phyloP scores from a whole-genome alignment of 2,888 invertebrate genomes.

The Blastobasis adustella region DNA sequence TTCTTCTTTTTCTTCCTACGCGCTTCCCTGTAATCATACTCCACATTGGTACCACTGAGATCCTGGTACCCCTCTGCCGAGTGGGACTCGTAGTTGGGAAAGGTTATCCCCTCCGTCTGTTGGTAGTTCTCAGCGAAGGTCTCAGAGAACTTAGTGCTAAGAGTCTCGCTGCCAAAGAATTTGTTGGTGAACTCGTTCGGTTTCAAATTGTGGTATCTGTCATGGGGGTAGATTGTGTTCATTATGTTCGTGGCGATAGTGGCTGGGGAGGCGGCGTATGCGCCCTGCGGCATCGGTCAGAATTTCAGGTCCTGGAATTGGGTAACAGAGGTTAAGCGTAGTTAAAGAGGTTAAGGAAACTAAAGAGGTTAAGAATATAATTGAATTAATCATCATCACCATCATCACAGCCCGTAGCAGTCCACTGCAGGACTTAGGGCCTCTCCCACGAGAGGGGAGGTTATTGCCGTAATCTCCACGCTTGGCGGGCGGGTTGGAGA shows the following conservation, averaged over 20 bases:
- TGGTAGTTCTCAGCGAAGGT: slow-evolving; percentile 57
- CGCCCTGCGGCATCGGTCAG: slow-evolving; percentile 71
- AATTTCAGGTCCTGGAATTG: slow-evolving; percentile 73
- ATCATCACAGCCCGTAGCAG: too few relatives aligned
- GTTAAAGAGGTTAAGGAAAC: too few relatives aligned
- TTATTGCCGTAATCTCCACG: too few relatives aligned
- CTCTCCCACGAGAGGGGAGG: too few relatives aligned
- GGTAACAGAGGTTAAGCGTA: neutral
- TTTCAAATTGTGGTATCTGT: slow-evolving; percentile 55
- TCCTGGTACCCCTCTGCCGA: slow-evolving; percentile 56
- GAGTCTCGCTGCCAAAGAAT: slow-evolving; percentile 57
- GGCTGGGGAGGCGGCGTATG: slow-evolving; percentile 52
- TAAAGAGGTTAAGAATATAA: too few relatives aligned
- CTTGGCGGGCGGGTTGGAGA: too few relatives aligned
- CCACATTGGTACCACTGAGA: slow-evolving; percentile 45
- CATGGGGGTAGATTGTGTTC: slow-evolving; percentile 55
- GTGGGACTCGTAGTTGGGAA: slow-evolving; percentile 46
- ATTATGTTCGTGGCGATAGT: slow-evolving; percentile 60
- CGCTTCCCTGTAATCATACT: slow-evolving; percentile 34
- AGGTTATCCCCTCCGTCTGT: slow-evolving; percentile 49
- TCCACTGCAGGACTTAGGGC: too few relatives aligned
- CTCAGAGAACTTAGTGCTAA: slow-evolving; percentile 51
- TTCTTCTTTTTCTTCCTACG: slow-evolving; percentile 44
- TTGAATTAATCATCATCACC: too few relatives aligned
- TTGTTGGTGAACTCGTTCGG: slow-evolving; percentile 28